Conservation (phyloP, 2,797 vertebrate genomes). For the Nothura maculosa region DNA sequence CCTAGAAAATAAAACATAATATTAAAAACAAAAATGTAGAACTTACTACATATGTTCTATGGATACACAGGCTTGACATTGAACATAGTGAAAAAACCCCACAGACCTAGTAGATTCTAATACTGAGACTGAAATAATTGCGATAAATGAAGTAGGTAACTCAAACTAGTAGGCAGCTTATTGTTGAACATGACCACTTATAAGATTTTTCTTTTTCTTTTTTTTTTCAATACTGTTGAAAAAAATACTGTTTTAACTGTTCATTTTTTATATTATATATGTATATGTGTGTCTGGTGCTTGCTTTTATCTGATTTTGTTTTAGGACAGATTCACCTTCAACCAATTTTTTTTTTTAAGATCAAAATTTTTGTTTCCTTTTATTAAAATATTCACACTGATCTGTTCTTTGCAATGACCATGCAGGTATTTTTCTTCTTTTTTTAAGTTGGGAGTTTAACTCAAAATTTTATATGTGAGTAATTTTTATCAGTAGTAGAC, state of each 20-base stretch:
- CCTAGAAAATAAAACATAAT: background rate
- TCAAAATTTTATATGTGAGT: background rate
- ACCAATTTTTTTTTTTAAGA: background rate
- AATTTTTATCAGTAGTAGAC: background rate
- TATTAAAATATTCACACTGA: background rate
- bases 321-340: background rate
- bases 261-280: background rate
- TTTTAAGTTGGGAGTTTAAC: background rate
- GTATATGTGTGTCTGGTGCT: background rate
- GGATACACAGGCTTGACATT: background rate
- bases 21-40: background rate
- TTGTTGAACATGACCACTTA: background rate
- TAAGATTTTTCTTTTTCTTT: background rate
- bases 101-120: background rate
- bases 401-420: rapidly evolving
- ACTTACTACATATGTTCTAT: background rate
- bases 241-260: too few species aligned
- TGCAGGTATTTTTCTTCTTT: background rate
- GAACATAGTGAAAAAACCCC: background rate
- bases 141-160: background rate
- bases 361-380: background rate
- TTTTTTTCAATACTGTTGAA: background rate
- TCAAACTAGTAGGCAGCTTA: background rate
- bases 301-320: background rate
- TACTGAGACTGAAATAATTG: background rate